Evolutionary conservation across 2,797 vertebrate genomes (phyloP).

Genomic region (Galago senegalensis): DNA sequence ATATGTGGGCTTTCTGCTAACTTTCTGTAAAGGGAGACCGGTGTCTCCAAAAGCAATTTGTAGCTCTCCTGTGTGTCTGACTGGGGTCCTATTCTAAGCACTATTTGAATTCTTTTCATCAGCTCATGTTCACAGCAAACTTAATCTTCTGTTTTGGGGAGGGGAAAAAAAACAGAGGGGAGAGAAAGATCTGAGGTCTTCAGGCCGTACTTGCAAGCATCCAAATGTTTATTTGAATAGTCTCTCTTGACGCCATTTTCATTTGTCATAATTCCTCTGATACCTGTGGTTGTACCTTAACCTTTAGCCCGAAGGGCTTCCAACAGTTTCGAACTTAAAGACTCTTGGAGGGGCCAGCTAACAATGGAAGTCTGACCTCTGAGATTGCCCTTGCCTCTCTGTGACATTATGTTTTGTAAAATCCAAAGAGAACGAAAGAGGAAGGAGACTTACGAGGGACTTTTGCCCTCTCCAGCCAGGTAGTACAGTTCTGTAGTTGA

Average conservation of each 20-base stretch:
- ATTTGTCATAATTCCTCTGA: slow-evolving; percentile 87
- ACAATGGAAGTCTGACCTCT: slow-evolving; percentile 82
- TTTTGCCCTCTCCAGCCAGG: not conserved
- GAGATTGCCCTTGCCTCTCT: slow-evolving; percentile 77
- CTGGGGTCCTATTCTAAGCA: slow-evolving; percentile 90
- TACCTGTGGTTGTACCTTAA: slow-evolving; percentile 86
- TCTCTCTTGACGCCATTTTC: slow-evolving; percentile 86
- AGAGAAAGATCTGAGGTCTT: slow-evolving; percentile 87
- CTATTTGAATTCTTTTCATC: slow-evolving; percentile 91
- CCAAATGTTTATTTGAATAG: slow-evolving; percentile 89
- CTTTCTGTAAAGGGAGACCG: slow-evolving; percentile 90
- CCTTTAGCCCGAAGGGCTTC: slow-evolving; percentile 44
- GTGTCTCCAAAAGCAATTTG: slow-evolving; percentile 92
- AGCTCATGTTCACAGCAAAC: slow-evolving; percentile 91
- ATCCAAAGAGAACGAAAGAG: slow-evolving; percentile 83
- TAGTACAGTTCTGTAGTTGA: not conserved
- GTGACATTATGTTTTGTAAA: slow-evolving; percentile 82
- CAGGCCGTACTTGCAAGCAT: slow-evolving; percentile 86
- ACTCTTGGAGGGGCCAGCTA: slow-evolving; percentile 55
- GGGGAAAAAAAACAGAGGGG: slow-evolving; percentile 65
- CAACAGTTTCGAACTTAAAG: slow-evolving; percentile 33
- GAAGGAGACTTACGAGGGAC: slow-evolving; percentile 60
- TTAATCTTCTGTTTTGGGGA: slow-evolving; percentile 91
- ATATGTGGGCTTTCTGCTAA: slow-evolving; percentile 91
- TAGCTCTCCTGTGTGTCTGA: slow-evolving; percentile 90